Conservation (phyloP, 2,888 invertebrate genomes). For the Drosophila paranaensis region DNA sequence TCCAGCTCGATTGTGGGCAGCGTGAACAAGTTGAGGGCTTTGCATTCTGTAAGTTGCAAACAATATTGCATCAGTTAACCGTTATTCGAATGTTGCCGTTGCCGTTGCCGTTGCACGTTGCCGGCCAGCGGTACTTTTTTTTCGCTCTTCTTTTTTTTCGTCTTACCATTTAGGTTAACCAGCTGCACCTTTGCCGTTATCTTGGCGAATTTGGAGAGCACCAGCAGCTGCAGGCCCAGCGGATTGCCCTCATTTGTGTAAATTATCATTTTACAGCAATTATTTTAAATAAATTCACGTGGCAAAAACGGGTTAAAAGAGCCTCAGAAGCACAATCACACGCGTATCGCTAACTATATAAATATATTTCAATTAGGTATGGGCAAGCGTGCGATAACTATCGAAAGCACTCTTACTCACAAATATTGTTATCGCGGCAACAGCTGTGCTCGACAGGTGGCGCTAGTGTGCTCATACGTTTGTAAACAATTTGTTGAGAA, state of each 20-base stretch:
- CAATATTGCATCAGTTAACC: constrained; percentile 61
- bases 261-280: constrained; percentile 87
- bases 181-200: constrained; percentile 87
- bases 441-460: constrained; percentile 42
- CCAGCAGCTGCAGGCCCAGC: constrained; percentile 89
- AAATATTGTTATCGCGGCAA: constrained; percentile 13
- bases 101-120: constrained; percentile 56
- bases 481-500: constrained; percentile 21
- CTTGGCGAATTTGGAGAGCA: constrained; percentile 89
- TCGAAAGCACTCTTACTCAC: neutral
- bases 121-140: constrained; percentile 26
- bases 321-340: constrained; percentile 31
- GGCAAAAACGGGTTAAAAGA: constrained; percentile 63
- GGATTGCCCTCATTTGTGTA: constrained; percentile 92
- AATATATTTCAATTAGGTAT: constrained; percentile 15
- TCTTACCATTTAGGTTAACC: constrained; percentile 88
- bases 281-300: constrained; percentile 69
- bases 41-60: constrained; percentile 84
- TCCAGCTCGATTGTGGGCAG: constrained; percentile 89
- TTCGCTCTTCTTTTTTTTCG: constrained; percentile 2
- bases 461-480: constrained; percentile 15
- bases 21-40: constrained; percentile 85
- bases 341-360: constrained; percentile 42
- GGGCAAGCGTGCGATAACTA: constrained; percentile 8
- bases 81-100: constrained; percentile 27